These are phyloP conservation scores for Falco berigora DNA, from an alignment of 2,797 vertebrate genomes.

Conservation along the genomic window DNA sequence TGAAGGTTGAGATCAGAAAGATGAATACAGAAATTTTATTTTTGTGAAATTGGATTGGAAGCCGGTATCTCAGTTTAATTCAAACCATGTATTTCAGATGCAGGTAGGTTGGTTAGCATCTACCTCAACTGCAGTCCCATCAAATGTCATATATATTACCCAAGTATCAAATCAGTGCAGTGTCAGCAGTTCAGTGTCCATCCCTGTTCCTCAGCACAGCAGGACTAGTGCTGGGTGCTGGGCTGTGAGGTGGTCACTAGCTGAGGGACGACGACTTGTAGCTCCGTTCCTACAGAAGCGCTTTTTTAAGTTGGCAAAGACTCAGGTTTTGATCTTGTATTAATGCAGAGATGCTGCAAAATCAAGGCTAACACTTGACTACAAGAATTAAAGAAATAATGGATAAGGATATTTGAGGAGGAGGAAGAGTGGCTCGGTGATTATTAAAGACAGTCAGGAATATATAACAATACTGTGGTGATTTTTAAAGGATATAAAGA, in stretches of 20 bases:
- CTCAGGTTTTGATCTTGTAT: neutral
- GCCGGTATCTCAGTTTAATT: neutral
- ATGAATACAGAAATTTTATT: neutral
- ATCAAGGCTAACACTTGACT: neutral
- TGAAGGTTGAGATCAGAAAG: neutral
- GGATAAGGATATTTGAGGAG: neutral
- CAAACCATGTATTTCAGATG: neutral
- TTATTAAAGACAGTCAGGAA: neutral
- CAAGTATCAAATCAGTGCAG: too few species aligned
- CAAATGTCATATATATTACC: fast-evolving
- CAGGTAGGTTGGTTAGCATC: neutral
- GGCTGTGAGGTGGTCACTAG: neutral
- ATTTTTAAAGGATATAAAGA: neutral
- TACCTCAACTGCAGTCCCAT: neutral
- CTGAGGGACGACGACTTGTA: too few species aligned
- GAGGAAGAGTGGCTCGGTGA: neutral
- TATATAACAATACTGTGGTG: neutral
- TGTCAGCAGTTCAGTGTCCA: neutral
- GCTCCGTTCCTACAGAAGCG: neutral
- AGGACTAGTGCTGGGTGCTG: neutral
- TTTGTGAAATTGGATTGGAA: neutral
- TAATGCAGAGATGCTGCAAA: neutral
- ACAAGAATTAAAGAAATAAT: neutral
- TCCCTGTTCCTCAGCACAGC: neutral
- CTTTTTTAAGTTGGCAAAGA: neutral